Evolutionary conservation across 2,888 invertebrate genomes (phyloP).

Genomic region (Leptodirus hochenwartii): DNA sequence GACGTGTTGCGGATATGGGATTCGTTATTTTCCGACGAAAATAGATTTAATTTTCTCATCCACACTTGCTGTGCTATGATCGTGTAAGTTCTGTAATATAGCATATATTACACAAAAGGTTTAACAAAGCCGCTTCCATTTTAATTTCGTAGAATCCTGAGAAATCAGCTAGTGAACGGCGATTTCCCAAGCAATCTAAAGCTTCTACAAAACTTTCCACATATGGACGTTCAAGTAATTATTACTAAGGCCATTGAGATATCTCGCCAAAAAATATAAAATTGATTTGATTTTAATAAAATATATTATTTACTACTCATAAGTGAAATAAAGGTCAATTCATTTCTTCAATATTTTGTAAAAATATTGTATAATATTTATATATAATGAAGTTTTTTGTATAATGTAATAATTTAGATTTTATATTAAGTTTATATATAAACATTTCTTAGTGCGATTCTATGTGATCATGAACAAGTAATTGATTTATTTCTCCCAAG

Average conservation of each 20-base stretch:
- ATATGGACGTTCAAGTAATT: slow-evolving; percentile 72
- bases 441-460: no score
- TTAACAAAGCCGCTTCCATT: slow-evolving; percentile 4
- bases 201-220: slow-evolving; percentile 80
- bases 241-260: slow-evolving; percentile 59
- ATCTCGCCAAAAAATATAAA: slow-evolving; percentile 21
- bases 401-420: no score
- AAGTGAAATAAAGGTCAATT: no score
- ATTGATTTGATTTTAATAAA: slow-evolving; percentile 1
- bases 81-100: slow-evolving; percentile 45
- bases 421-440: no score
- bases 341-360: no score
- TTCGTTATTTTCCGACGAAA: slow-evolving; percentile 77
- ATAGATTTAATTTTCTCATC: slow-evolving; percentile 80
- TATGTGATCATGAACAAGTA: no score
- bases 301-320: no score
- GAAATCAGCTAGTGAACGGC: slow-evolving; percentile 62
- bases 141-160: slow-evolving; percentile 16
- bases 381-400: no score
- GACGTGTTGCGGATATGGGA: slow-evolving; percentile 98
- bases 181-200: slow-evolving; percentile 93
- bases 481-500: no score
- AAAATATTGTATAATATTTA: no score
- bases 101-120: slow-evolving; percentile 5
- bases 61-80: slow-evolving; percentile 96